Conservation (phyloP, 2,888 invertebrate genomes). For the Ornithoptera alexandrae region DNA sequence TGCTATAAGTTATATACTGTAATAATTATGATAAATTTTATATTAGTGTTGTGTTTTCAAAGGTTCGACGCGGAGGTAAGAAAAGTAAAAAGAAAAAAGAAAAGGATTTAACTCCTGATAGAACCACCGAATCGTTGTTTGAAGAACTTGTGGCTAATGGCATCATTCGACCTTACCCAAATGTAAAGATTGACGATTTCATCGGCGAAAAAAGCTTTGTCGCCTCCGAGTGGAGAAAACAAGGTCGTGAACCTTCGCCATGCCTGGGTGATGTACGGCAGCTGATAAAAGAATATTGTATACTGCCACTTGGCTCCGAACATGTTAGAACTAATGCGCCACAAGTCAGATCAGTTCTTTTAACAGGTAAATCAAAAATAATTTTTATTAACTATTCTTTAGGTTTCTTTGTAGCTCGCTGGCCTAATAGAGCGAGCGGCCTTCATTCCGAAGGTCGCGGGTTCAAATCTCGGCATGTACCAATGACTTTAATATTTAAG, state of each 20-base stretch:
- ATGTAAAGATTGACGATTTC: slow-evolving; percentile 83
- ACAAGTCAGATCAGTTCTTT: slow-evolving; percentile 87
- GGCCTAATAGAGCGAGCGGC: too few relatives aligned
- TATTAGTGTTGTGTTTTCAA: neutral
- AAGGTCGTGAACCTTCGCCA: slow-evolving; percentile 75
- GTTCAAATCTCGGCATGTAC: too few relatives aligned
- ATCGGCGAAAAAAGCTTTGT: slow-evolving; percentile 89
- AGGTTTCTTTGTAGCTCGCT: too few relatives aligned
- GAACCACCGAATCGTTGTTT: slow-evolving; percentile 93
- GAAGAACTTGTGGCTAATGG: slow-evolving; percentile 95
- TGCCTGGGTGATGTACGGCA: slow-evolving; percentile 91
- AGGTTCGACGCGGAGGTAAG: slow-evolving; percentile 88
- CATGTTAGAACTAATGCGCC: slow-evolving; percentile 85
- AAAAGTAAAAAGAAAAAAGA: slow-evolving; percentile 96
- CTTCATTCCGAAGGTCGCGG: too few relatives aligned
- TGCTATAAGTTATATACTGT: neutral
- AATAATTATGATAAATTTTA: neutral
- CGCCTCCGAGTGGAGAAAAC: slow-evolving; percentile 71
- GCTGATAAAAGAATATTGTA: slow-evolving; percentile 91
- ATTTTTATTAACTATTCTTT: too few relatives aligned
- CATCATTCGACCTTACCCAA: slow-evolving; percentile 90
- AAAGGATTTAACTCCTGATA: slow-evolving; percentile 95
- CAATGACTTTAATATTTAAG: too few relatives aligned
- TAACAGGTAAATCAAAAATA: slow-evolving; percentile 79
- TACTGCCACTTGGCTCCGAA: slow-evolving; percentile 90